These are phyloP conservation scores for Cepphus grylle DNA, from an alignment of 2,113 vertebrate genomes.

Conservation along the genomic window DNA sequence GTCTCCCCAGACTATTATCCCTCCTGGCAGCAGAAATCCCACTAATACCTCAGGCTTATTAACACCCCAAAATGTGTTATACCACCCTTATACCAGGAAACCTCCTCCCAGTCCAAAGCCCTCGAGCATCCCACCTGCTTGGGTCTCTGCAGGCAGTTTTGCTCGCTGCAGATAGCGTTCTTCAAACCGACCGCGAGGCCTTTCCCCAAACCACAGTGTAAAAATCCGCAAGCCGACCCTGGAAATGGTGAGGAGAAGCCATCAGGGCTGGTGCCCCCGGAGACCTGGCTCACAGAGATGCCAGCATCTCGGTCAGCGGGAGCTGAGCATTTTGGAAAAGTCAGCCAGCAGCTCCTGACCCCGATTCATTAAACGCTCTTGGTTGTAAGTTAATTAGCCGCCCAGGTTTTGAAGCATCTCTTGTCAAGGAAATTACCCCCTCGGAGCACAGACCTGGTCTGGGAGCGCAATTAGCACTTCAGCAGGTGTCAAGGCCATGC, in stretches of 20 bases:
- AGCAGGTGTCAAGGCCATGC: neutral
- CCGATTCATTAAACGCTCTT: neutral
- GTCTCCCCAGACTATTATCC: neutral
- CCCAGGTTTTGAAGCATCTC: neutral
- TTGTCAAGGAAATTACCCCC: neutral
- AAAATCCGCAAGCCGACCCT: neutral
- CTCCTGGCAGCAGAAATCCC: neutral
- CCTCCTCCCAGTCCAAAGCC: neutral
- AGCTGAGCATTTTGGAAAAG: neutral
- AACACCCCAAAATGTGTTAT: neutral
- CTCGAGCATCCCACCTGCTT: neutral
- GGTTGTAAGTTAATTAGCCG: slow-evolving; percentile 15
- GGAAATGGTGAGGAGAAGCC: neutral
- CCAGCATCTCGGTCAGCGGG: neutral
- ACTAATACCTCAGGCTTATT: neutral
- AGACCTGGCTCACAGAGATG: neutral
- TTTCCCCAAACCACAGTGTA: neutral
- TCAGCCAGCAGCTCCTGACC: neutral
- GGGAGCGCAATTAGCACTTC: slow-evolving; percentile 2
- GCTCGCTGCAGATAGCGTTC: neutral
- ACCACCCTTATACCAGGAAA: neutral
- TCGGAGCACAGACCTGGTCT: neutral
- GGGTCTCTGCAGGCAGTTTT: neutral
- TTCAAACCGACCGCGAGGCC: neutral
- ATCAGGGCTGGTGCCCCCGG: neutral